Conservation (phyloP, 2,113 vertebrate species). For the Corydoras maculifer region DNA sequence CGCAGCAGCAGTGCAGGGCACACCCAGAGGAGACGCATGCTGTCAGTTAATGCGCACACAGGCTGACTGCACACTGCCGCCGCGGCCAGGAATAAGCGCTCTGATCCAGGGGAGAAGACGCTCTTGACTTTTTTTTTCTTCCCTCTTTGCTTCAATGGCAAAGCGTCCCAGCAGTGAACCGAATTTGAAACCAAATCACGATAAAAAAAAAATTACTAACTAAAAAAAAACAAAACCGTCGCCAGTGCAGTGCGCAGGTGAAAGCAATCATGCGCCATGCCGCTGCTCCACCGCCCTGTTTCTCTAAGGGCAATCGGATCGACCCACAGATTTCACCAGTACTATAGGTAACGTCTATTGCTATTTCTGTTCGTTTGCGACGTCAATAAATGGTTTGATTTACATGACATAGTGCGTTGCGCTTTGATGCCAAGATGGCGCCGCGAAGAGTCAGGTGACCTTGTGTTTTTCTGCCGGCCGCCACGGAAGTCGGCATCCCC, state of each 20-base stretch:
- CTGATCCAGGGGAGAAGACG: conserved; percentile 42
- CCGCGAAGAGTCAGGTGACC: conserved; percentile 54
- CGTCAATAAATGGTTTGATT: conserved; percentile 47
- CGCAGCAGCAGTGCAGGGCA: conserved; percentile 48
- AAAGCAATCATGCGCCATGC: conserved; percentile 50
- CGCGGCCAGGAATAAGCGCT: conserved; percentile 40
- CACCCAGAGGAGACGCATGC: conserved; percentile 55
- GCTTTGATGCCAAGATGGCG: conserved; percentile 55
- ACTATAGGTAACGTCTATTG: conserved; percentile 55
- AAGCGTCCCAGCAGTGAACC: conserved; percentile 39
- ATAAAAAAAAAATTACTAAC: conserved; percentile 33
- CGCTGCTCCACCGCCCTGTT: conserved; percentile 42
- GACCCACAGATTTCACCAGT: conserved; percentile 51
- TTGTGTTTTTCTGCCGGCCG: conserved; percentile 40
- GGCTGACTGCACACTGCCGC: conserved; percentile 40
- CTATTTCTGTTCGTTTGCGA: conserved; percentile 52
- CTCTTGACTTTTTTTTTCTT: background rate
- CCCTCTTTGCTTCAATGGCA: conserved; percentile 35
- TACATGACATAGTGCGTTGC: conserved; percentile 38
- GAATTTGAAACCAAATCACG: conserved; percentile 39
- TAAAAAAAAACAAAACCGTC: conserved; percentile 42
- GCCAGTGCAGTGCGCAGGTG: conserved; percentile 53
- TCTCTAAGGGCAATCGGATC: conserved; percentile 54
- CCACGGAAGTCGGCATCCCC: conserved; percentile 44
- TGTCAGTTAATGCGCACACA: conserved; percentile 49